These are phyloP conservation scores for Cantharis lateralis DNA, from an alignment of 2,888 invertebrate genomes.

Conservation along the genomic window DNA sequence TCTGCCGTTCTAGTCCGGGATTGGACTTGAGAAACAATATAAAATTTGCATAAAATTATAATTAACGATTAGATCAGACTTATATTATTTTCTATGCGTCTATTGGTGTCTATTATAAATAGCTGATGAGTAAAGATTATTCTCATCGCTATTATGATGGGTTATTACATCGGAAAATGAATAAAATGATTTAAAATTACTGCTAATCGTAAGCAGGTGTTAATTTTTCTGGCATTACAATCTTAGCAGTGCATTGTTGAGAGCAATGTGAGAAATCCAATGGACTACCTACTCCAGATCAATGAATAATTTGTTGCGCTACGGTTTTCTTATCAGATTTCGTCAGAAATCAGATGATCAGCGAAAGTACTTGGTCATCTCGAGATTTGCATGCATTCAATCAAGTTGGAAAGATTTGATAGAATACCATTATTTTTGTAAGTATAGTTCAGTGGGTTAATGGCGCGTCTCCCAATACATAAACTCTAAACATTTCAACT, in stretches of 20 bases:
- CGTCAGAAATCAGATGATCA: too few species aligned
- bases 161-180: background rate
- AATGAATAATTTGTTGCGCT: too few species aligned
- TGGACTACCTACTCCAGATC: too few species aligned
- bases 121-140: background rate
- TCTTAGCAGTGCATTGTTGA: background rate
- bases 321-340: too few species aligned
- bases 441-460: conserved; percentile 3
- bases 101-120: background rate
- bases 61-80: background rate
- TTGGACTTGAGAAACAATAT: background rate
- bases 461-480: background rate
- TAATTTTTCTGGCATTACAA: background rate
- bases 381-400: background rate
- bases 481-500: background rate
- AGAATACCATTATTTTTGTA: background rate
- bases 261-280: background rate
- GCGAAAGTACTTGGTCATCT: too few species aligned
- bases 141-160: background rate
- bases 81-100: background rate
- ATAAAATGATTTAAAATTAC: background rate
- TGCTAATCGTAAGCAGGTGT: background rate
- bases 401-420: background rate
- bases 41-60: background rate
- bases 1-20: too few species aligned